Evolutionary conservation across 2,113 vertebrate species (phyloP).

Genomic region (Heteronetta atricapilla): DNA sequence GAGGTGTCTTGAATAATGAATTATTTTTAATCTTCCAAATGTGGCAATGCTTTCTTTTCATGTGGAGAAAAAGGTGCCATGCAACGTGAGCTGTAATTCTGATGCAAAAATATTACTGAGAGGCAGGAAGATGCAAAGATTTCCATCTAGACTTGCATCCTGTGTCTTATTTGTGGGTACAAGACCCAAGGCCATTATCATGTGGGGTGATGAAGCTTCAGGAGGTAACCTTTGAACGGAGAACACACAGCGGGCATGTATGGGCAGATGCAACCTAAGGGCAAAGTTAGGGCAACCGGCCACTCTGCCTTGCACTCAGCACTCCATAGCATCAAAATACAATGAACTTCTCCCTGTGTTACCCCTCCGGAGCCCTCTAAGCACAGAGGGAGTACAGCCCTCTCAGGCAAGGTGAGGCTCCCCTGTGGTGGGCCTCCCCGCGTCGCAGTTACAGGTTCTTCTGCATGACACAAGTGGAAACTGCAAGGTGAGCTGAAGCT

Average conservation of each 20-base stretch:
- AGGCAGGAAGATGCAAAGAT: background rate
- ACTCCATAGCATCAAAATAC: background rate
- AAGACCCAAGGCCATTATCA: rapidly evolving
- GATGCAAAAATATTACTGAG: background rate
- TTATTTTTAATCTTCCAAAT: background rate
- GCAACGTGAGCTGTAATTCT: rapidly evolving
- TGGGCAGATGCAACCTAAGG: background rate
- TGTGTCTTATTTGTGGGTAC: no score
- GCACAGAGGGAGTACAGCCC: background rate
- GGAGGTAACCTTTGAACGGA: background rate
- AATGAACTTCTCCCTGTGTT: background rate
- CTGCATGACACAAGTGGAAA: background rate
- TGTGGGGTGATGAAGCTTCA: background rate
- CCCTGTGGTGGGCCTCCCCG: background rate
- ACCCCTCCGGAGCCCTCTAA: background rate
- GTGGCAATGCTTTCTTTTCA: background rate
- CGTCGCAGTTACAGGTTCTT: background rate
- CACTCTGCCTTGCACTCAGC: background rate
- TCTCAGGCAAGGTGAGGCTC: background rate
- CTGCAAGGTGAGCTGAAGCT: background rate
- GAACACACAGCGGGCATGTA: no score
- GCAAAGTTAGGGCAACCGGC: background rate
- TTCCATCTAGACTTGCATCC: background rate
- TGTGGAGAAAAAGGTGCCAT: background rate
- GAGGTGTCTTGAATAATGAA: background rate